These are phyloP conservation scores for Eucidaris tribuloides DNA, from an alignment of 35 echinoderm and acorn worm species.

Conservation along the genomic window DNA sequence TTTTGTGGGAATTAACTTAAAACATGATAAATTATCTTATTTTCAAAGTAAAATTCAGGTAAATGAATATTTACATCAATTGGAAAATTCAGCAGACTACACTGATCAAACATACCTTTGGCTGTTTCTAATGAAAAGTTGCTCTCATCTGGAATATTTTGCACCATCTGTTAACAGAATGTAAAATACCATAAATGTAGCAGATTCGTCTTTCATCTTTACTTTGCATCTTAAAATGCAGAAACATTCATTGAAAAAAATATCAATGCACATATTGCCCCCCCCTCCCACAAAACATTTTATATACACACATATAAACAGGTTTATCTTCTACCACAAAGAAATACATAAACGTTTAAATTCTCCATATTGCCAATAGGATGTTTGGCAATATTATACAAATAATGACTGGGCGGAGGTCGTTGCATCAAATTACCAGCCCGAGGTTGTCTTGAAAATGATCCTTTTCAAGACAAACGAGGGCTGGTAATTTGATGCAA, in stretches of 20 bases:
- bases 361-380: too few species aligned
- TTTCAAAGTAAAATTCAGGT: not conserved
- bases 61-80: not conserved
- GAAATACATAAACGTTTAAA: too few species aligned
- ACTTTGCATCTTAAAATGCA: not conserved
- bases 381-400: too few species aligned
- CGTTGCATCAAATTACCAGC: too few species aligned
- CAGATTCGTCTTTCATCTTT: not conserved
- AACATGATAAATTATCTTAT: not conserved
- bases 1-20: not conserved
- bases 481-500: too few species aligned
- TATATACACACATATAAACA: not conserved
- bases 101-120: slow-evolving; percentile 43
- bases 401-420: too few species aligned
- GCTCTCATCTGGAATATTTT: slow-evolving; percentile 84
- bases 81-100: not conserved
- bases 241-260: not conserved
- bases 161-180: slow-evolving; percentile 62
- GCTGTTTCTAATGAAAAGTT: slow-evolving; percentile 57
- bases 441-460: too few species aligned
- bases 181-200: not conserved
- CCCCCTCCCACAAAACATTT: not conserved
- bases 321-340: not conserved
- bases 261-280: not conserved
- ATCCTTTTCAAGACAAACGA: too few species aligned